phyloP scores from a whole-genome alignment of 2,113 vertebrate species.

The Leptobrachium ailaonicum region DNA sequence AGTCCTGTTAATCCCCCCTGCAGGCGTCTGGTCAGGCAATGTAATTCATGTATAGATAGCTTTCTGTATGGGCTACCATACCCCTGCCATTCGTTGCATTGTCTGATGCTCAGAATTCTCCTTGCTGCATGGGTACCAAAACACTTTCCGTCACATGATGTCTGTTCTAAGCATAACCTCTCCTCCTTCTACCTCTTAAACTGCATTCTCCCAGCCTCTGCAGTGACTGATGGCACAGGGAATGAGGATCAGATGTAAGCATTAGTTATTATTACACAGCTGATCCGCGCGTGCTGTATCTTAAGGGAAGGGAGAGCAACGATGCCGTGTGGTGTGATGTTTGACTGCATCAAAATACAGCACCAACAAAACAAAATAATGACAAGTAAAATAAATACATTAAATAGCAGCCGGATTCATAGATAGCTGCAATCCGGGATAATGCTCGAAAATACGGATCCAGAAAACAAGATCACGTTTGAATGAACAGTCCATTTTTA shows the following conservation, averaged over 20 bases:
- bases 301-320: not conserved
- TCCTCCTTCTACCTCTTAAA: constrained; percentile 42
- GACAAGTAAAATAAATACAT: not conserved
- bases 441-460: too few species aligned
- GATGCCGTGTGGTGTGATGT: too few species aligned
- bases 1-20: constrained; percentile 39
- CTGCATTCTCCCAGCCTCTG: constrained; percentile 22
- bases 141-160: constrained; percentile 45
- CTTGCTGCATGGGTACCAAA: constrained; percentile 50
- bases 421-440: too few species aligned
- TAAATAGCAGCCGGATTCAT: too few species aligned
- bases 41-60: constrained; percentile 28
- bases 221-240: constrained; percentile 25
- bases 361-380: not conserved
- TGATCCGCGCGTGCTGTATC: not conserved
- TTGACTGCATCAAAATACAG: not conserved
- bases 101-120: constrained; percentile 28
- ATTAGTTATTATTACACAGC: constrained; percentile 21
- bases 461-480: too few species aligned
- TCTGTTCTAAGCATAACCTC: constrained; percentile 40
- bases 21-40: constrained; percentile 33
- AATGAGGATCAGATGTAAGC: constrained; percentile 5
- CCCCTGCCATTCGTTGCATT: constrained; percentile 28
- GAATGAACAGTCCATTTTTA: too few species aligned
- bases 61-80: constrained; percentile 18